A percentile compares a stretch with the other conserved stretches of the same genome.
These are phyloP conservation scores for Ataeniobius toweri DNA, from an alignment of 2,797 vertebrate species.

Conservation along the genomic window DNA sequence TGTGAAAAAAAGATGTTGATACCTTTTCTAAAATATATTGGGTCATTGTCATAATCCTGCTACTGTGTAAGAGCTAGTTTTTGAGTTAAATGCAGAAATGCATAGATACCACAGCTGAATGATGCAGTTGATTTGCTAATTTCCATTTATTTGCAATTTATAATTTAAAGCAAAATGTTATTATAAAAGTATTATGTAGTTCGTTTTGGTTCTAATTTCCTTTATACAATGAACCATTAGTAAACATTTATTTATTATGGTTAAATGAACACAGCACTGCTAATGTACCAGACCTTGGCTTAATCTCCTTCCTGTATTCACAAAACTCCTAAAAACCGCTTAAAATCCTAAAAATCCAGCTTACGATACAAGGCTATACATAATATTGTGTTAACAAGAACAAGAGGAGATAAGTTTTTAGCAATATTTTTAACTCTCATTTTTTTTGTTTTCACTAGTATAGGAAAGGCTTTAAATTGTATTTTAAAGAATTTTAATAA, in stretches of 20 bases:
- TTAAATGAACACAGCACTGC: neutral
- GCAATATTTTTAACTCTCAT: neutral
- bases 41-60: no score
- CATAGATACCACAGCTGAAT: neutral
- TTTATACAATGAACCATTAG: neutral
- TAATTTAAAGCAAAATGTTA: neutral
- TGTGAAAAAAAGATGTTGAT: neutral
- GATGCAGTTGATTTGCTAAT: no score
- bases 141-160: no score
- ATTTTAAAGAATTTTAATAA: neutral
- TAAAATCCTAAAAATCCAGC: neutral
- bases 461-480: neutral
- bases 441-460: neutral
- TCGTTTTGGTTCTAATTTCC: neutral
- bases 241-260: neutral
- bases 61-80: no score
- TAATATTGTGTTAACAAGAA: no score
- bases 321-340: slow-evolving; percentile 6
- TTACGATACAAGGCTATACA: neutral
- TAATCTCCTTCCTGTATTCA: slow-evolving; percentile 2
- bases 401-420: neutral
- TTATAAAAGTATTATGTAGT: neutral
- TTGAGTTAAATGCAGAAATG: neutral
- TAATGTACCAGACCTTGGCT: slow-evolving; percentile 12
- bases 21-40: no score